These are phyloP conservation scores for Lepidurus couesii DNA, from an alignment of 1,140 invertebrate species.

Conservation along the genomic window DNA sequence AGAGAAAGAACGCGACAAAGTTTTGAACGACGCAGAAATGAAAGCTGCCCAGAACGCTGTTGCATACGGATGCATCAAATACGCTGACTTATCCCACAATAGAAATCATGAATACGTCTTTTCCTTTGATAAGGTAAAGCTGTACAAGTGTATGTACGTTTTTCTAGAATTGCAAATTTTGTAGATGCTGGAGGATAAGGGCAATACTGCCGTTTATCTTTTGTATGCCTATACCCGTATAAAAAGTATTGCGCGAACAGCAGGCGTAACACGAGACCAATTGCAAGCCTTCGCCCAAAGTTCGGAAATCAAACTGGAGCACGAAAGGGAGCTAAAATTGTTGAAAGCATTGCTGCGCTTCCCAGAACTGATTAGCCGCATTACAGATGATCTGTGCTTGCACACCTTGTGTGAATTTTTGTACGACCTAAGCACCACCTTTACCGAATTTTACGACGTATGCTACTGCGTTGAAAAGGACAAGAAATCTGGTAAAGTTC, in stretches of 20 bases:
- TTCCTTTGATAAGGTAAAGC: slow-evolving; percentile 82
- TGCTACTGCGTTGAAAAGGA: slow-evolving; percentile 98
- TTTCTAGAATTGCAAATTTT: slow-evolving; percentile 34
- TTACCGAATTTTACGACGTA: slow-evolving; percentile 94
- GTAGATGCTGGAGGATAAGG: slow-evolving; percentile 96
- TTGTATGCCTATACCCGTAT: slow-evolving; percentile 94
- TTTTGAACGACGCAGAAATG: slow-evolving; percentile 76
- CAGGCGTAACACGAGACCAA: slow-evolving; percentile 56
- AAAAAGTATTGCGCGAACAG: slow-evolving; percentile 77
- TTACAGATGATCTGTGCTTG: slow-evolving; percentile 75
- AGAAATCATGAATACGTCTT: slow-evolving; percentile 94
- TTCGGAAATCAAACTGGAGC: slow-evolving; percentile 62
- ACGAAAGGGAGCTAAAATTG: slow-evolving; percentile 92
- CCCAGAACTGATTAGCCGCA: slow-evolving; percentile 77
- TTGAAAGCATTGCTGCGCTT: slow-evolving; percentile 67
- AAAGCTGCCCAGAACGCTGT: slow-evolving; percentile 78
- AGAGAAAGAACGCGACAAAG: slow-evolving; percentile 86
- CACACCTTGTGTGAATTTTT: slow-evolving; percentile 92
- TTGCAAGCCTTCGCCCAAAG: slow-evolving; percentile 53
- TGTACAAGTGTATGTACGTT: neutral
- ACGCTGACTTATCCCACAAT: slow-evolving; percentile 93
- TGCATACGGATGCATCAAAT: slow-evolving; percentile 98
- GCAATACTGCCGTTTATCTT: slow-evolving; percentile 97
- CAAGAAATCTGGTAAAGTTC: slow-evolving; percentile 40
- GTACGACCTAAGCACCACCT: slow-evolving; percentile 87